Conservation (phyloP, 2,888 invertebrate genomes). For the Ditylenchus weischeri region DNA sequence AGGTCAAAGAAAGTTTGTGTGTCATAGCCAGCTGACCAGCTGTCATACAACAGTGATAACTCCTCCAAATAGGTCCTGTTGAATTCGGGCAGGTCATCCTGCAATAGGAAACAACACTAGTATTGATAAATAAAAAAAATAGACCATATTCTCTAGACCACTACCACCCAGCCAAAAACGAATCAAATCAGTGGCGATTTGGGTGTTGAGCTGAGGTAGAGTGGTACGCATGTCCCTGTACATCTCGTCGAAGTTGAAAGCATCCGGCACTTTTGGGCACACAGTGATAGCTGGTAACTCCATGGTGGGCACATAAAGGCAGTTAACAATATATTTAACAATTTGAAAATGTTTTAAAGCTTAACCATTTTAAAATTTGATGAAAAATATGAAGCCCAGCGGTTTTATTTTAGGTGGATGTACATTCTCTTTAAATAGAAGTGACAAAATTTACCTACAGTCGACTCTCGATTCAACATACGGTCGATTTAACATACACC, state of each 20-base stretch:
- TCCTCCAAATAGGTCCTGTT: conserved; percentile 48
- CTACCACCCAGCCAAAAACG: conserved; percentile 46
- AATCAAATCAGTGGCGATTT: conserved; percentile 39
- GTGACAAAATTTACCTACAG: too few relatives aligned
- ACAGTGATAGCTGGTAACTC: conserved; percentile 51
- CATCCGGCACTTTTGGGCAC: conserved; percentile 53
- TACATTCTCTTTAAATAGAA: too few relatives aligned
- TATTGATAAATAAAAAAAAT: too few relatives aligned
- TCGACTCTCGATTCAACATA: too few relatives aligned
- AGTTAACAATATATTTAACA: background rate
- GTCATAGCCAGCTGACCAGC: conserved; percentile 45
- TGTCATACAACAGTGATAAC: conserved; percentile 40
- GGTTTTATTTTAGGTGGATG: too few relatives aligned
- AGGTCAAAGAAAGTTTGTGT: conserved; percentile 44
- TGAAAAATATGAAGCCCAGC: too few relatives aligned
- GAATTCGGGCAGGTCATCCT: conserved; percentile 39
- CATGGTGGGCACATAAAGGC: conserved; percentile 42
- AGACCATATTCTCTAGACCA: conserved; percentile 50
- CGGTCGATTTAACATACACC: too few relatives aligned
- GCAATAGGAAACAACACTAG: too few relatives aligned
- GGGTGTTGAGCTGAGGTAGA: conserved; percentile 36
- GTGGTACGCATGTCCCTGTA: conserved; percentile 44
- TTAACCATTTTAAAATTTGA: too few relatives aligned
- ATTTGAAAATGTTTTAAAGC: too few relatives aligned
- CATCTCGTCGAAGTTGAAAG: conserved; percentile 49